Evolutionary conservation across 92 coral and sea anemone genomes (phyloP).

Genomic region (Epizoanthus illoricatus): DNA sequence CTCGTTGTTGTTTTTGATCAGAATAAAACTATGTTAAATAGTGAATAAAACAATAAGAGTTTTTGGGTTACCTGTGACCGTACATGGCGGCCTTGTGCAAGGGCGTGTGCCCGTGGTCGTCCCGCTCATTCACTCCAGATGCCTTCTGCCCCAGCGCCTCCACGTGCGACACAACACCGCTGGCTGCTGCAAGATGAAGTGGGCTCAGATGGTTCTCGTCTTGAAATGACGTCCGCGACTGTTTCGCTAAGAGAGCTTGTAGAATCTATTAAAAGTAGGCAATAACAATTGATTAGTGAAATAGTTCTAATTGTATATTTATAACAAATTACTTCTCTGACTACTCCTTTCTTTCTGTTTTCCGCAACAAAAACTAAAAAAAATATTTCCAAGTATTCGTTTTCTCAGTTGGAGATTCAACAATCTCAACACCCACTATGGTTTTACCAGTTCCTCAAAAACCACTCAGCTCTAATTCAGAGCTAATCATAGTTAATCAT

Average conservation of each 20-base stretch:
- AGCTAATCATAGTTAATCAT: no score
- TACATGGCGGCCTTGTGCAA: conserved; percentile 71
- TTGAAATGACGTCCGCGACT: conserved; percentile 52
- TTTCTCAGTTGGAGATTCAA: no score
- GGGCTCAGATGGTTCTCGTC: conserved; percentile 79
- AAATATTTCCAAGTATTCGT: no score
- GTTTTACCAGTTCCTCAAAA: no score
- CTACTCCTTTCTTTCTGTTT: no score
- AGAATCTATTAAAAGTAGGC: conserved; percentile 49
- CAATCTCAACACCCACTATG: no score
- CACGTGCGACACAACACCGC: conserved; percentile 62
- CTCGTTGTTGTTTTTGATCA: no score
- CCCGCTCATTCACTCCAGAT: conserved; percentile 65
- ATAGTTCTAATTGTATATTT: neutral
- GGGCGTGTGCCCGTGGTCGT: conserved; percentile 71
- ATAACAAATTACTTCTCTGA: no score
- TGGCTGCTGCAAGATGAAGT: conserved; percentile 75
- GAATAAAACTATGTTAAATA: neutral
- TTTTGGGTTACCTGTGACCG: conserved; percentile 62
- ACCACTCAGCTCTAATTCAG: no score
- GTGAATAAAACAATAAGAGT: no score
- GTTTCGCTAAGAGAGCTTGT: conserved; percentile 55
- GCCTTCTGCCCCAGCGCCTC: conserved; percentile 62
- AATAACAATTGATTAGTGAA: neutral
- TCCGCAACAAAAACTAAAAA: no score